phyloP scores from a whole-genome alignment of 2,797 vertebrate genomes.

The Hirundo rustica region DNA sequence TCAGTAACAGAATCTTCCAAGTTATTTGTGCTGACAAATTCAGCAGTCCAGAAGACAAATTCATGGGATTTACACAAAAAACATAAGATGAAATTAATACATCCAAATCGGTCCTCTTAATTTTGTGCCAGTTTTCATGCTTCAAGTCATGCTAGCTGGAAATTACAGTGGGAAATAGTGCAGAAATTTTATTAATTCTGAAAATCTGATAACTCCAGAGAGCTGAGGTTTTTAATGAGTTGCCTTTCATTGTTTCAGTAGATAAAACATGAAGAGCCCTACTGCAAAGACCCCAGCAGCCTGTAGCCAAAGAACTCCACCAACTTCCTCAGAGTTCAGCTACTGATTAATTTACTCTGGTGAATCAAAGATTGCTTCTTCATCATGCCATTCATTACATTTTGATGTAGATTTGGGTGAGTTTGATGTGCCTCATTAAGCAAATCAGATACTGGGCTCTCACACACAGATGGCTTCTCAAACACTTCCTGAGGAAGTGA shows the following conservation, averaged over 20 bases:
- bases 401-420: not conserved
- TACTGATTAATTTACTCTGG: not conserved
- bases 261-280: not conserved
- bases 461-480: not conserved
- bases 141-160: not conserved
- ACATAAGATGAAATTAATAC: not conserved
- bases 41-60: not conserved
- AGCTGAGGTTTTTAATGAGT: not conserved
- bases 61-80: not conserved
- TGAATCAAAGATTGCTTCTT: not conserved
- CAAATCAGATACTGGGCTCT: not conserved
- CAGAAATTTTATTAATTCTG: not conserved
- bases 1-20: not conserved
- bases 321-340: not conserved
- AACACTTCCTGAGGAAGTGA: not conserved
- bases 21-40: not conserved
- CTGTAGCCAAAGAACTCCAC: not conserved
- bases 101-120: not conserved
- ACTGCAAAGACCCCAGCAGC: not conserved
- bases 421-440: not conserved
- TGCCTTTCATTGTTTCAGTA: not conserved
- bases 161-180: not conserved
- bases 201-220: not conserved
- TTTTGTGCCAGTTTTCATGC: not conserved
- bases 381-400: not conserved